Evolutionary conservation across 2,888 invertebrate genomes (phyloP), one percentile per base, ranked within the genome.

Genomic region (Drosophila pseudotalamancana): DNA sequence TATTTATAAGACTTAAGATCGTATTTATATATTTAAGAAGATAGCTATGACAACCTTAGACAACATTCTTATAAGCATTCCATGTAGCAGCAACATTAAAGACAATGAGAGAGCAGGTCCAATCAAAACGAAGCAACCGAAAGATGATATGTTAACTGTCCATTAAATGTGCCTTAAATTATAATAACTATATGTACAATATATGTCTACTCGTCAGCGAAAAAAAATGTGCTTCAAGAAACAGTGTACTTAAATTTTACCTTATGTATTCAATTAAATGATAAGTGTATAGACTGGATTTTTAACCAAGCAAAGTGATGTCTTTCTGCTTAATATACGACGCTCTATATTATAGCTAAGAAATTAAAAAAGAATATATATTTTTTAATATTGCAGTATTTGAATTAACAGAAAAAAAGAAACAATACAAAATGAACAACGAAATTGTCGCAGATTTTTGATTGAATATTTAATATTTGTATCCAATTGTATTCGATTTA

Each of bases 211-310:
- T 55, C 65, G 42, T 55, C 23, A 65, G 62, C 56, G 56, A 49
- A 51, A 57, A 68, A 56, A 72, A 72, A 42, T 65, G 65, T 70
- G 60, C 74, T 74, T 63, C 60, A 67, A 27, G 51, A 55, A 70
- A 57, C 72, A 56, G 43, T 55, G 77, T 76, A 82, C 74, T 79
- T 83, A 79, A 68, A 72, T 39, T 45, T 63, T 72, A 66, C 43
- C 73, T 63, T 50, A 61, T 64, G 73, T 72, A 64, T 75, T 79
- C 67, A 51, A 74, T 42, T 55, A 64, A 63, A 49, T 77, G 42
- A 67, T 74, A 87, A 77, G 84, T 83, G 77, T 72, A 82, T 86
- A 82, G 81, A 82, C 81, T 82, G 86, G 83, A 83, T 66, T 85
- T 76, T 77, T 67, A 71, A 42, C 42, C 51, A 72, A 75, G 57